These are phyloP conservation scores for Regulus satrapa DNA, from an alignment of 2,113 vertebrate genomes.

Conservation along the genomic window DNA sequence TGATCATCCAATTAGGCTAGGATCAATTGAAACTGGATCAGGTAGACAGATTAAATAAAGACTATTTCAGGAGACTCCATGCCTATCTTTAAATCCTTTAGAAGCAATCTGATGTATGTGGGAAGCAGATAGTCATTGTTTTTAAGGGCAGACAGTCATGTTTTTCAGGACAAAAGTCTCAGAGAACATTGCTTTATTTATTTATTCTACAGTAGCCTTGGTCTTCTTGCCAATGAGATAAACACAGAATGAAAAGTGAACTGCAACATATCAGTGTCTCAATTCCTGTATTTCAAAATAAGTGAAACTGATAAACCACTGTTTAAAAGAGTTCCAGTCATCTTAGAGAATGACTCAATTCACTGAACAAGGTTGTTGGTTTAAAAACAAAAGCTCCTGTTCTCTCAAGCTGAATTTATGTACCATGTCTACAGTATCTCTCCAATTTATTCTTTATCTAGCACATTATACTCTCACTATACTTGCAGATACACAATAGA, in stretches of 20 bases:
- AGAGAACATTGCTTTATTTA: neutral
- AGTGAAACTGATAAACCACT: neutral
- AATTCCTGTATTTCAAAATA: neutral
- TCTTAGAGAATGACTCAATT: neutral
- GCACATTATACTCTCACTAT: neutral
- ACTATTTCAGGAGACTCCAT: neutral
- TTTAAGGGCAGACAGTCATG: neutral
- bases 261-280: neutral
- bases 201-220: neutral
- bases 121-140: neutral
- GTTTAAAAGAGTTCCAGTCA: neutral
- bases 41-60: neutral
- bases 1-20: neutral
- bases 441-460: slow-evolving; percentile 29
- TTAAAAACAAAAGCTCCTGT: neutral
- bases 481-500: neutral
- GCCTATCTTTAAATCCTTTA: neutral
- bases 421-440: neutral
- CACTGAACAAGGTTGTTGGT: neutral
- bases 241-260: neutral
- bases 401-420: slow-evolving; percentile 28
- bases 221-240: neutral
- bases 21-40: neutral
- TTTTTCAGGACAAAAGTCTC: neutral
- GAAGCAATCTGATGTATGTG: neutral